Percentiles rank a stretch among this genome's conserved stretches.
phyloP scores from a whole-genome alignment of 2,888 invertebrate species.

The Sarcophaga carnaria region DNA sequence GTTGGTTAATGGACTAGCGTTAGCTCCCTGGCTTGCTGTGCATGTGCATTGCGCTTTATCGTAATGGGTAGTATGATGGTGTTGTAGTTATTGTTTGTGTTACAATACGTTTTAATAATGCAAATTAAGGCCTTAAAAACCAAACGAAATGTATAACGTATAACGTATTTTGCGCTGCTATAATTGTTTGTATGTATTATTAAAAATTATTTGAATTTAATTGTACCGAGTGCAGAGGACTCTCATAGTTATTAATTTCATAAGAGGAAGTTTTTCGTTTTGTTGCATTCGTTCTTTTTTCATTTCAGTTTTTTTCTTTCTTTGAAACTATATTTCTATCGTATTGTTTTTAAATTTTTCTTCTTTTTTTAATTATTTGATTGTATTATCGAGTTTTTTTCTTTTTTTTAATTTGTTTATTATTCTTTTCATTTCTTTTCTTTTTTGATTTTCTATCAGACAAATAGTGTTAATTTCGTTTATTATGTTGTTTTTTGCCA shows the following conservation, averaged over 20 bases:
- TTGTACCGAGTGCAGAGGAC: slow-evolving; percentile 19
- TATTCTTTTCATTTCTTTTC: slow-evolving; percentile 2
- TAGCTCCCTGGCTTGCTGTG: not conserved
- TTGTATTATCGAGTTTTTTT: not conserved
- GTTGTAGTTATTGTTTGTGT: not conserved
- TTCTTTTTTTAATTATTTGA: not conserved
- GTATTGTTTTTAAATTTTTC: not conserved
- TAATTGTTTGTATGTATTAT: slow-evolving; percentile 20
- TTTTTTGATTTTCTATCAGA: slow-evolving; percentile 2
- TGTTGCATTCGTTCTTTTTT: not conserved
- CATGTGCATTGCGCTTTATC: slow-evolving; percentile 6
- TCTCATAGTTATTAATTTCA: slow-evolving; percentile 58
- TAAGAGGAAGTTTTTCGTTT: slow-evolving; percentile 43
- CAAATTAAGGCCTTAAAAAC: slow-evolving; percentile 46
- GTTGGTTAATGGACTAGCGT: not conserved
- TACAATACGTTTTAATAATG: slow-evolving; percentile 54
- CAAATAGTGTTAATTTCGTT: slow-evolving; percentile 33
- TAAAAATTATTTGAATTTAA: slow-evolving; percentile 51
- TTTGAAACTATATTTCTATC: not conserved
- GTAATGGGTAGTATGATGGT: slow-evolving; percentile 10
- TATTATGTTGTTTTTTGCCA: not conserved
- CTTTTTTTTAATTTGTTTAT: not conserved
- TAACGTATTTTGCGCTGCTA: slow-evolving; percentile 16
- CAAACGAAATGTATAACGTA: not conserved
- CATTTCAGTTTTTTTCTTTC: not conserved